These are phyloP conservation scores for Stenchaetothrips biformis DNA, from an alignment of 2,888 invertebrate species.

Conservation along the genomic window DNA sequence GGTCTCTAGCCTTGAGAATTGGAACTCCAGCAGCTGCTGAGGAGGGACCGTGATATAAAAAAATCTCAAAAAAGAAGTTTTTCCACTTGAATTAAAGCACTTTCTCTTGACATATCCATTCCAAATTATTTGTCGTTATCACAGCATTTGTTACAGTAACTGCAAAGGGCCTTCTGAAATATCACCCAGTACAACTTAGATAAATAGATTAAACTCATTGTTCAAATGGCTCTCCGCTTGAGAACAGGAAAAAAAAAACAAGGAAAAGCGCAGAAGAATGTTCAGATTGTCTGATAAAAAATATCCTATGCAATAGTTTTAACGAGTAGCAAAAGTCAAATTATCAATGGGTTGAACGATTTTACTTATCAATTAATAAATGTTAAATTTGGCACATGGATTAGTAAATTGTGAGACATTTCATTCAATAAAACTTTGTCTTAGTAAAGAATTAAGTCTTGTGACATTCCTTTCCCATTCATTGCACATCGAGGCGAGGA, in stretches of 20 bases:
- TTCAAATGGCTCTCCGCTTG: not conserved
- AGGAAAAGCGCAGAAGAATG: not conserved
- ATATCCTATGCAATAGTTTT: too few species aligned
- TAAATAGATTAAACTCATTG: not conserved
- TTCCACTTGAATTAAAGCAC: not conserved
- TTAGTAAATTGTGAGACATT: not conserved
- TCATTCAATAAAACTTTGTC: not conserved
- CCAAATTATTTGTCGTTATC: slow-evolving; percentile 7
- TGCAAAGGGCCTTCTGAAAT: not conserved
- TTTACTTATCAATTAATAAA: not conserved
- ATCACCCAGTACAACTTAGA: not conserved
- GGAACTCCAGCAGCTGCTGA: not conserved
- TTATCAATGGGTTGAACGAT: too few species aligned
- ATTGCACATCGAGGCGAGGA: too few species aligned
- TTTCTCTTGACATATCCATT: not conserved
- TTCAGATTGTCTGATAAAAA: too few species aligned
- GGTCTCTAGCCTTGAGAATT: too few species aligned
- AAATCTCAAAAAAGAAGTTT: not conserved
- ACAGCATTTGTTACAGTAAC: slow-evolving; percentile 12
- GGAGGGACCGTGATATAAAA: too few species aligned
- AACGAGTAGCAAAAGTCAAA: too few species aligned
- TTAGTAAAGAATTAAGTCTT: not conserved
- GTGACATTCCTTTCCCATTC: not conserved
- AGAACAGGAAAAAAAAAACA: not conserved
- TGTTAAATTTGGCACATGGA: slow-evolving; percentile 19